Conservation (phyloP, 2,113 vertebrate species). For the Synodontis membranacea region DNA sequence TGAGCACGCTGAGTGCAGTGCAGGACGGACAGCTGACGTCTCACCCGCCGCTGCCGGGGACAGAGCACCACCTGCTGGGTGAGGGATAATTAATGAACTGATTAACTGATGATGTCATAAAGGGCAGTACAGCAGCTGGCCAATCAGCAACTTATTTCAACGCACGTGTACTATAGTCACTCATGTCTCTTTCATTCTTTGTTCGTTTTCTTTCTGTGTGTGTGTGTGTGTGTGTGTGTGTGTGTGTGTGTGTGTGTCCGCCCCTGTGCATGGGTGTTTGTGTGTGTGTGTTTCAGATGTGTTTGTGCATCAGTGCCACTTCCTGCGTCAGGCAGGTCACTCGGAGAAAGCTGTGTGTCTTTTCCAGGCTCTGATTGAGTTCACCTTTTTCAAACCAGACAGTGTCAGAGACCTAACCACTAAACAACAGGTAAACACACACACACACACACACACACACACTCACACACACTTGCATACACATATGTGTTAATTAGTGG, state of each 20-base stretch:
- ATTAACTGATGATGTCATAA: not conserved
- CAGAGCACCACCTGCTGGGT: not conserved
- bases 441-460: slow-evolving; percentile 39
- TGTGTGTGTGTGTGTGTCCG: slow-evolving; percentile 10
- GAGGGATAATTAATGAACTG: not conserved
- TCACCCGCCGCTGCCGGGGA: not conserved
- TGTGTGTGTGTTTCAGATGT: slow-evolving; percentile 69
- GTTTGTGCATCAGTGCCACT: slow-evolving; percentile 89
- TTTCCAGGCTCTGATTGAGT: slow-evolving; percentile 92
- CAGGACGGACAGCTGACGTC: slow-evolving; percentile 65
- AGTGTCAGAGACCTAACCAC: slow-evolving; percentile 82
- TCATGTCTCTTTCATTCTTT: not conserved
- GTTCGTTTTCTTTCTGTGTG: not conserved
- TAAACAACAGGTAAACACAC: slow-evolving; percentile 82
- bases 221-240: not conserved
- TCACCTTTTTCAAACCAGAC: slow-evolving; percentile 94
- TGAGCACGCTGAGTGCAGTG: slow-evolving; percentile 87
- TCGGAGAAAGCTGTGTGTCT: slow-evolving; percentile 87
- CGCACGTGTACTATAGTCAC: not conserved
- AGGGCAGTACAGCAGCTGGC: not conserved
- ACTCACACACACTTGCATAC: slow-evolving; percentile 1
- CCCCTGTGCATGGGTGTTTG: slow-evolving; percentile 7
- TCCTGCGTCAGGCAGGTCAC: slow-evolving; percentile 90
- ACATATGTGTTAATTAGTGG: not conserved
- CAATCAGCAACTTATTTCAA: not conserved